phyloP scores from a whole-genome alignment of 2,113 vertebrate genomes.

The Tragelaphus strepsiceros region DNA sequence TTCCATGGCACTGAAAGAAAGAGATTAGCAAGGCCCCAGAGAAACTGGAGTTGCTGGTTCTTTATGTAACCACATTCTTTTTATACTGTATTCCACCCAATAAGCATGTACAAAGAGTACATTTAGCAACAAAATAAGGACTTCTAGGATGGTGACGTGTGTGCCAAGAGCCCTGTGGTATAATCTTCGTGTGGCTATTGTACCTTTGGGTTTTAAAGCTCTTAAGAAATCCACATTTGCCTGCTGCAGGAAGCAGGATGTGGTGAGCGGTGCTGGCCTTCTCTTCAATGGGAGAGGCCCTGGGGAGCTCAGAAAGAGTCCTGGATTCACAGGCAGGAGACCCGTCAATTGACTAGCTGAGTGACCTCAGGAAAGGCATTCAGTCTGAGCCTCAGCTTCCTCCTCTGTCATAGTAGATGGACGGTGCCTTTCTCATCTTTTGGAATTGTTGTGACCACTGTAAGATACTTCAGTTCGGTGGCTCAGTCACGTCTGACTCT shows the following conservation, averaged over 20 bases:
- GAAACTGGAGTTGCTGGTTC: not conserved
- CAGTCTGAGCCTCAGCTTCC: not conserved
- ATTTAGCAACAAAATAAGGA: slow-evolving; percentile 33
- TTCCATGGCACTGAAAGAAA: not conserved
- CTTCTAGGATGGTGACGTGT: not conserved
- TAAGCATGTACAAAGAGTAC: not conserved
- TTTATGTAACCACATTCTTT: not conserved
- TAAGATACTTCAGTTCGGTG: not conserved
- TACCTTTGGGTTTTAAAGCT: slow-evolving; percentile 2
- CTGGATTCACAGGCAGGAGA: not conserved
- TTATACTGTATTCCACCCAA: not conserved
- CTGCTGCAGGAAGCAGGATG: slow-evolving; percentile 5
- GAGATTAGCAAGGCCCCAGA: not conserved
- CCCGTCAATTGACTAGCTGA: not conserved
- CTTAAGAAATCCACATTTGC: not conserved
- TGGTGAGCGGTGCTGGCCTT: not conserved
- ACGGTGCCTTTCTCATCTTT: not conserved
- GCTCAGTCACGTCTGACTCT: not conserved
- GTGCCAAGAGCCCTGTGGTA: not conserved
- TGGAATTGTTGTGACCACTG: not conserved
- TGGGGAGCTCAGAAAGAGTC: not conserved
- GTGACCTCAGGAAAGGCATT: not conserved
- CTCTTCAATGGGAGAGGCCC: not conserved
- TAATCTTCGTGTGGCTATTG: not conserved
- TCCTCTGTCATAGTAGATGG: not conserved